Conservation (phyloP, 2,888 invertebrate species). For the Dione juno region DNA sequence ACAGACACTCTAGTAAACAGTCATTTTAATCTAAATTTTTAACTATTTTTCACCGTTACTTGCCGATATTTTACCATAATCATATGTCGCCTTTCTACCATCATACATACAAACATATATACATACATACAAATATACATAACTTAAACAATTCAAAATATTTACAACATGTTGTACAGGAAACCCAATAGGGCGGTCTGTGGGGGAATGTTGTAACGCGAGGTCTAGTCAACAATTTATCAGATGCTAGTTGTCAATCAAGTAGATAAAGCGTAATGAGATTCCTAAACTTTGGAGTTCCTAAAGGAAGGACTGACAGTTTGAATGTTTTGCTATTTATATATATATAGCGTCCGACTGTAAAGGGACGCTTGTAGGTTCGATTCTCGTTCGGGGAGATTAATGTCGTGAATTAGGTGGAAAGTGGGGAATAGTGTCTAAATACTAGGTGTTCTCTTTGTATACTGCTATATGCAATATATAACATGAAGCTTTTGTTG, state of each 20-base stretch:
- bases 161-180: background rate
- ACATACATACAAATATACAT: background rate
- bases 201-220: slow-evolving; percentile 3
- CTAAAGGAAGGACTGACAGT: slow-evolving; percentile 31
- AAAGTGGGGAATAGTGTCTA: no score
- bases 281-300: slow-evolving; percentile 39
- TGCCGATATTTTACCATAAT: no score
- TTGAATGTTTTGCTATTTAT: slow-evolving; percentile 18
- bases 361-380: background rate
- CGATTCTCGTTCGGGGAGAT: background rate
- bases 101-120: no score
- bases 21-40: no score
- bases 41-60: no score
- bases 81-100: no score
- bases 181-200: background rate
- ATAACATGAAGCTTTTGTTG: no score
- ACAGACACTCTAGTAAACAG: no score
- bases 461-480: no score
- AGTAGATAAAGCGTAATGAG: slow-evolving; percentile 40
- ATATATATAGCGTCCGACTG: background rate
- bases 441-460: no score
- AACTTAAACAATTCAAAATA: slow-evolving; percentile 7
- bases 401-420: no score
- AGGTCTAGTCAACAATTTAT: slow-evolving; percentile 31
- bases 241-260: slow-evolving; percentile 38